These are phyloP conservation scores for Pycnonotus jocosus DNA, from an alignment of 2,113 vertebrate genomes.

Conservation along the genomic window DNA sequence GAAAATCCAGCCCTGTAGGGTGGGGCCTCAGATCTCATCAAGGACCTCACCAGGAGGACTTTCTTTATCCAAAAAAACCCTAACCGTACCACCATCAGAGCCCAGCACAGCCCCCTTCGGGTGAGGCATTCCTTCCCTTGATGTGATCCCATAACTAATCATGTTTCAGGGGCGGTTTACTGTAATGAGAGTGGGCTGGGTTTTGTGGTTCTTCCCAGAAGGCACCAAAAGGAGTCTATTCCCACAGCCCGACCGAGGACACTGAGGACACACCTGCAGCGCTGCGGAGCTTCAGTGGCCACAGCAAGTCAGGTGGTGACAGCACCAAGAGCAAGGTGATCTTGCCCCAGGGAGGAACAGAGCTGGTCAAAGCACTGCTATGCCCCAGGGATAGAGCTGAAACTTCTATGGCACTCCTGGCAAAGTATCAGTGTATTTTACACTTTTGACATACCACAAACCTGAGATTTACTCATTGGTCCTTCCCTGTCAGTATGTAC, in stretches of 20 bases:
- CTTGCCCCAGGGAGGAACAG: fast-evolving
- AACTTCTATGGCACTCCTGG: background rate
- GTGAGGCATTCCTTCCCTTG: background rate
- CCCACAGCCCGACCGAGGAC: fast-evolving
- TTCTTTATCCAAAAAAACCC: background rate
- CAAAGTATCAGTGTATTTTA: background rate
- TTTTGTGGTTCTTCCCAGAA: background rate
- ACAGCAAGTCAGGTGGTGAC: background rate
- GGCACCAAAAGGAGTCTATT: background rate
- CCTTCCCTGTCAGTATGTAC: background rate
- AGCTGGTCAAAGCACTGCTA: background rate
- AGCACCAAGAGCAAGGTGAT: background rate
- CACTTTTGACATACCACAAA: background rate
- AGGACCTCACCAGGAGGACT: background rate
- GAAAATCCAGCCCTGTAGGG: background rate
- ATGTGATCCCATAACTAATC: background rate
- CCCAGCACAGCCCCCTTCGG: background rate
- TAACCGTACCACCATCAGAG: background rate
- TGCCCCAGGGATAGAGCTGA: background rate
- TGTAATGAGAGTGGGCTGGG: background rate
- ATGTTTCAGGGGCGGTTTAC: background rate
- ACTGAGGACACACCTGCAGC: background rate
- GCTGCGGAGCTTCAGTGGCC: fast-evolving
- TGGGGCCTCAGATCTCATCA: background rate
- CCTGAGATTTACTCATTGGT: background rate